Conservation (phyloP, 2,113 vertebrate genomes). For the Pundamilia nyererei region DNA sequence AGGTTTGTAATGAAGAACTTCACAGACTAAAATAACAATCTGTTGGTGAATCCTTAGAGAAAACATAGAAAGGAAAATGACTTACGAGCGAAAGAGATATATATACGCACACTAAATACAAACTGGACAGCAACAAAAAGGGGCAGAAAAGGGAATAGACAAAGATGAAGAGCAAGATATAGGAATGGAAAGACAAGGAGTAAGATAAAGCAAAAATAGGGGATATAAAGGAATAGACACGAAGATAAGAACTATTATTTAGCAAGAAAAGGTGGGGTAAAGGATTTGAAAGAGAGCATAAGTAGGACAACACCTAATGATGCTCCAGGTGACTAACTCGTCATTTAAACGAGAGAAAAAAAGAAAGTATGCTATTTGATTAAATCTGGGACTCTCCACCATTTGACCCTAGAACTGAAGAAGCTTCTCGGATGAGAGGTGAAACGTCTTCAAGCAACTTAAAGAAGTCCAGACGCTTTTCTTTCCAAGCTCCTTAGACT, state of each 20-base stretch:
- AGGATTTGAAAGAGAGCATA: background rate
- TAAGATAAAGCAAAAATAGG: background rate
- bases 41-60: background rate
- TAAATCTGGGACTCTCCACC: background rate
- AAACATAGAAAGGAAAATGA: background rate
- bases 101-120: background rate
- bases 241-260: fast-evolving
- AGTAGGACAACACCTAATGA: background rate
- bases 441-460: background rate
- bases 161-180: background rate
- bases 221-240: background rate
- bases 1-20: background rate
- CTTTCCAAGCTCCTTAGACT: background rate
- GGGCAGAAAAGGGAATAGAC: fast-evolving
- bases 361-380: background rate
- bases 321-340: fast-evolving
- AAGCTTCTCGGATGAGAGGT: fast-evolving
- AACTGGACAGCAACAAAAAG: background rate
- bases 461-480: background rate
- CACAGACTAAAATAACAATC: background rate
- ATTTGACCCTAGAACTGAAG: fast-evolving
- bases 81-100: fast-evolving
- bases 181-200: background rate
- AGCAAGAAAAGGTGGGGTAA: background rate
- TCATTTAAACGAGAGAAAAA: background rate